These are phyloP conservation scores for Sacculina carcini DNA, from an alignment of 2,888 invertebrate species.

Conservation along the genomic window DNA sequence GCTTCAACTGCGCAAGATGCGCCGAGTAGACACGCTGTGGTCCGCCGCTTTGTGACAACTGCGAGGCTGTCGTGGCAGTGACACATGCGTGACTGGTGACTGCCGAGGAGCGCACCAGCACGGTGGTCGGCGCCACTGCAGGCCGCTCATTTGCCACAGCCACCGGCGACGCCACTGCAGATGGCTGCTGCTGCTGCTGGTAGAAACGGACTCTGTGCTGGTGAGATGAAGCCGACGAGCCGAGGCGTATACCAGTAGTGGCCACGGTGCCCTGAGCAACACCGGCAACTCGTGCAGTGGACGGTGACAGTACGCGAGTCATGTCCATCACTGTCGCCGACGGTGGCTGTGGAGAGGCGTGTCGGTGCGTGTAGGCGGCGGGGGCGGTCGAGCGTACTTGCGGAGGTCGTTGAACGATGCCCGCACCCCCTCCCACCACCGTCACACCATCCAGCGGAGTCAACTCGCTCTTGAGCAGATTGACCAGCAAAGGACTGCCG, in stretches of 20 bases:
- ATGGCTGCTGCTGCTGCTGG: constrained; percentile 5
- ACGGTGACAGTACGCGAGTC: constrained; percentile 27
- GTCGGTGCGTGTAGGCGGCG: constrained; percentile 5
- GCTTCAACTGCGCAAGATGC: background rate
- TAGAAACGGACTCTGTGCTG: background rate
- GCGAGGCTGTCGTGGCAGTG: background rate
- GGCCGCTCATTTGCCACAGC: constrained; percentile 1
- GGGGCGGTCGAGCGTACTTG: background rate
- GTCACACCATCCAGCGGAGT: constrained; percentile 13
- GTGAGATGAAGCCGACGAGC: constrained; percentile 2
- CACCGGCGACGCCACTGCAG: constrained; percentile 2
- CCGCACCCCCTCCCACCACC: too few species aligned
- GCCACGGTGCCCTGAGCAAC: background rate
- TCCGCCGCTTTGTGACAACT: background rate
- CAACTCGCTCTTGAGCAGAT: constrained; percentile 58
- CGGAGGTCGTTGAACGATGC: too few species aligned
- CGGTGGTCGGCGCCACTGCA: background rate
- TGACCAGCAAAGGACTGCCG: constrained; percentile 62
- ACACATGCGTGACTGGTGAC: too few species aligned
- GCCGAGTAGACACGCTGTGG: background rate
- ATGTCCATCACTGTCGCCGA: constrained; percentile 9
- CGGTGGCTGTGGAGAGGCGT: constrained; percentile 17
- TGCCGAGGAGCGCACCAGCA: background rate
- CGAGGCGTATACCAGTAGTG: constrained; percentile 4
- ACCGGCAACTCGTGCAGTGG: constrained; percentile 18